Percentiles rank a stretch among this genome's conserved stretches.
Evolutionary conservation across 2,797 vertebrate species (phyloP).

Genomic region (Otolemur crassicaudatus): DNA sequence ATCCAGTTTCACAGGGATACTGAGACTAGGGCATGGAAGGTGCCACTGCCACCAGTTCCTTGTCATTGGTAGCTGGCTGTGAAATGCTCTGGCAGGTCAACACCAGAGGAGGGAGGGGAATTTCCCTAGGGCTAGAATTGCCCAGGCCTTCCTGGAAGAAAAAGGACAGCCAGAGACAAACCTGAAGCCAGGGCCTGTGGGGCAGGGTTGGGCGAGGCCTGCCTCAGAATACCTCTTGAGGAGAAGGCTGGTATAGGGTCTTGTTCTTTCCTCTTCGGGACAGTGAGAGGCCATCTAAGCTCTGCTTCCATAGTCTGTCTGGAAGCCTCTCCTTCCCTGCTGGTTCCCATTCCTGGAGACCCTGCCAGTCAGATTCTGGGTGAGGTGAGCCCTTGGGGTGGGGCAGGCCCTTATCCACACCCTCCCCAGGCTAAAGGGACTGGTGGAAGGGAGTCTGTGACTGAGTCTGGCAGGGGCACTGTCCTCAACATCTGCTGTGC

Average conservation of each 20-base stretch:
- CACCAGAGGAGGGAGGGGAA: background rate
- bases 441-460: background rate
- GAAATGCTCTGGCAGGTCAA: background rate
- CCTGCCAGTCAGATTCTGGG: rapidly evolving
- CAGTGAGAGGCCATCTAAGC: background rate
- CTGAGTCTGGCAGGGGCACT: background rate
- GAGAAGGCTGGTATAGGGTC: background rate
- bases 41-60: background rate
- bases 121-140: background rate
- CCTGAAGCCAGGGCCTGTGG: background rate
- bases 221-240: background rate
- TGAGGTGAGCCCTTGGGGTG: background rate
- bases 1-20: background rate
- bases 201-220: background rate
- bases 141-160: background rate
- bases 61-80: background rate
- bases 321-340: background rate
- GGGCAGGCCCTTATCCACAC: background rate
- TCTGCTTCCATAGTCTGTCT: background rate
- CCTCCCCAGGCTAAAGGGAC: background rate
- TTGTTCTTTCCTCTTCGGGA: background rate
- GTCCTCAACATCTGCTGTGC: background rate
- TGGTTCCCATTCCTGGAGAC: background rate
- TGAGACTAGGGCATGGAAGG: background rate
- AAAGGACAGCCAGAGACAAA: background rate